phyloP scores from a whole-genome alignment of 2,797 vertebrate species.

The Siniperca scherzeri region DNA sequence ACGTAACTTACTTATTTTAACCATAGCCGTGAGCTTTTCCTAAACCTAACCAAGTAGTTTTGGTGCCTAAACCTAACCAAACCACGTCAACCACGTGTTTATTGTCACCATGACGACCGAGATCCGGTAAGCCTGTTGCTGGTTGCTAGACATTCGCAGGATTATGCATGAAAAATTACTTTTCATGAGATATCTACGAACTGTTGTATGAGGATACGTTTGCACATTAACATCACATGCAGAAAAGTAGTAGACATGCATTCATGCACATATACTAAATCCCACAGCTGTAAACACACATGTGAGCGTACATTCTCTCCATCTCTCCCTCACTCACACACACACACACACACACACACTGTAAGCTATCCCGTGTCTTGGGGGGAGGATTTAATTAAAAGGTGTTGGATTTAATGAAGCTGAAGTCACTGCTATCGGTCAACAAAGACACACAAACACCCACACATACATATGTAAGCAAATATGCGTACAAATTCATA shows the following conservation, averaged over 20 bases:
- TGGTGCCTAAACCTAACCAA: too few relatives aligned
- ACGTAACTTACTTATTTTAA: too few relatives aligned
- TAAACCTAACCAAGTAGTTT: too few relatives aligned
- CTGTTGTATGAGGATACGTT: too few relatives aligned
- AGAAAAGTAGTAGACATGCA: not conserved
- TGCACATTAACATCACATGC: not conserved
- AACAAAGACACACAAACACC: slow-evolving; percentile 3
- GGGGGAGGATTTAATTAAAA: slow-evolving; percentile 61
- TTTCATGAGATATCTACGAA: too few relatives aligned
- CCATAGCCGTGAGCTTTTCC: too few relatives aligned
- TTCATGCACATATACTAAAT: not conserved
- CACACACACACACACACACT: slow-evolving; percentile 22
- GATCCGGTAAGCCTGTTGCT: too few relatives aligned
- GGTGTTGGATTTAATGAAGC: slow-evolving; percentile 57
- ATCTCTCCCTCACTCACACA: slow-evolving; percentile 12
- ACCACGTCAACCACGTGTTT: too few relatives aligned
- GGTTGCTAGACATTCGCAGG: too few relatives aligned
- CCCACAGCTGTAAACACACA: not conserved
- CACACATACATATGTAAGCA: not conserved
- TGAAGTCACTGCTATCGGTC: slow-evolving; percentile 33
- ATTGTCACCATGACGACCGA: too few relatives aligned
- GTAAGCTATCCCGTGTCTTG: slow-evolving; percentile 34
- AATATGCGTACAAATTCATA: not conserved
- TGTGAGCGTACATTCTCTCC: not conserved
- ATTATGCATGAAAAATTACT: too few relatives aligned